Evolutionary conservation across 1,140 invertebrate genomes (phyloP), one percentile per base, ranked within the genome.

Genomic region (Drosophila fuyamai): DNA sequence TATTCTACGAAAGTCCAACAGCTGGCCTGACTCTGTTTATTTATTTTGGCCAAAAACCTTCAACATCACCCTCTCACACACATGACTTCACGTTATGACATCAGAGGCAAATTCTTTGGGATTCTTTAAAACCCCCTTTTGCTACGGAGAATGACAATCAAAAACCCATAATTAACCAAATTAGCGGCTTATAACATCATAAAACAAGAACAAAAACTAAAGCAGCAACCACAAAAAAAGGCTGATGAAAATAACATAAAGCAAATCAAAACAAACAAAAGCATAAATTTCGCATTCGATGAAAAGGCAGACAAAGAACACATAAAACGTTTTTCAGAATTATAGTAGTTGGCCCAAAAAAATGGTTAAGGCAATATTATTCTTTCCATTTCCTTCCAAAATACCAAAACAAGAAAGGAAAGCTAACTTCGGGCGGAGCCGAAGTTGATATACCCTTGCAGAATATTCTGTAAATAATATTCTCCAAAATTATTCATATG

Each of bases 161-260:
- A 67, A 79, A 79, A 66, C 61, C 73, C 86, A 88, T 89, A 89
- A 88, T 88, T 88, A 88, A 77, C 63, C 67, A 66, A 71, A 83
- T 83, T 82, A 73, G 76, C 67, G 75, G 78, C 74, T 80, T 71
- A 66, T 63, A 63, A 79, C 55, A 59, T 57, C 43, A 71, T 59
- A 50, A 46, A 53, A 72, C 48, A 67, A 81, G 51, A 54, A 74
- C 51, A 14, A 51, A 32, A 75, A 43, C 54, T 67, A 62, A 50
- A 61, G 66, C 60, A 46, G 70, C 50, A 27, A 56, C 13, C 58
- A 51, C 50, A 32, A 62, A 62, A 54, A 62, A 50, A 51, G 35
- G 41, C 9, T 18, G 61, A 67, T 54, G 61, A 48, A 67, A 48
- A 51, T 65, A 67, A 35, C 70, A 46, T 53, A 75, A 61, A 35